A percentile compares a stretch with the other conserved stretches of the same genome.
phyloP scores from a whole-genome alignment of 2,113 vertebrate species.

The Oryctolagus cuniculus region mOryCun1.1 NC_091433.1:171156001-171156500 shows the following conservation, averaged over 20 bases:
- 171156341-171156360: not conserved
- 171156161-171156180: not conserved
- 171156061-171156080: not conserved
- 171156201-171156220: slow-evolving; percentile 33
- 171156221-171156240: slow-evolving; percentile 6
- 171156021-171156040: not conserved
- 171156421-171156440: not conserved
- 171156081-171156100: slow-evolving; percentile 42
- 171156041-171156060: slow-evolving; percentile 21
- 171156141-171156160: not conserved
- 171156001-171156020: not conserved
- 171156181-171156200: not conserved
- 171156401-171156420: not conserved
- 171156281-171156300: not conserved
- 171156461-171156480: not conserved
- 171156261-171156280: not conserved
- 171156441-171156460: not conserved
- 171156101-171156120: not conserved
- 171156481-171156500: not conserved
- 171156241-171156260: not conserved
- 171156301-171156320: not conserved
- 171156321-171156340: not conserved
- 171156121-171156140: not conserved
- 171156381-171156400: not conserved
- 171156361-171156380: not conserved